Base-by-base conservation (phyloP, 2,113 vertebrate genomes). In the Malurus elegans region DNA sequence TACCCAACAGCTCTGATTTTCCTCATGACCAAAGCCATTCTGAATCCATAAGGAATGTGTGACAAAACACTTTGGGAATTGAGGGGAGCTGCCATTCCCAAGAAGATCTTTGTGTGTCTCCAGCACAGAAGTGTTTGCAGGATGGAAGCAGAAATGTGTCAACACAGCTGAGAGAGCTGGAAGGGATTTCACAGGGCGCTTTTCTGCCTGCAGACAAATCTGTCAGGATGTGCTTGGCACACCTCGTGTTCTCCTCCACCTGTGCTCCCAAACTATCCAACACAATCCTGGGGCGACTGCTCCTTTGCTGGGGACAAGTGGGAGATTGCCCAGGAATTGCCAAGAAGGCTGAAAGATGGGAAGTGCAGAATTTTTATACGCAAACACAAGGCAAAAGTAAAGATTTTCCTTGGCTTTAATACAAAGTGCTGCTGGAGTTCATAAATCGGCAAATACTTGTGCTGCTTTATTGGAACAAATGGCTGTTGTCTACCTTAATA, bases 111-210 rank as follows among this genome's bases (percentile, higher is more conserved):
- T 61, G 25, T 38, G 56, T 74, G 36, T 31, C 71, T 86, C 15
- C 25, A 48, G n/a, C 28, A 47, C 61, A 50, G 40, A 81, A 87
- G 23, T 62, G 70, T 91, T 92, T 93, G 53, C 45, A 58, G 38
- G 18, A 4, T 31, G 56, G 25, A 28, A 31, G 87, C 7, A 58
- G 72, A 26, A 73, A 61, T 8, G 14, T 18, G n/a, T 36, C 70
- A 94, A 86, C 84, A 83, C 89, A 95, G 73, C 90, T 84, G 88
- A 72, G 69, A 53, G 15, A 78, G 29, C 82, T 95, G 75, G 73
- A 76, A 81, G 65, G 65, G 53, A 44, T 67, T 32, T 73, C 38
- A 54, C 14, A n/a, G 40, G 38, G n/a, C 53, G 69, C 28, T 90
- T 29, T 57, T 53, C 6, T 45, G 36, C 31, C 76, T 60, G 44